Conservation (phyloP, 2,888 invertebrate genomes). For the Troides helena region DNA sequence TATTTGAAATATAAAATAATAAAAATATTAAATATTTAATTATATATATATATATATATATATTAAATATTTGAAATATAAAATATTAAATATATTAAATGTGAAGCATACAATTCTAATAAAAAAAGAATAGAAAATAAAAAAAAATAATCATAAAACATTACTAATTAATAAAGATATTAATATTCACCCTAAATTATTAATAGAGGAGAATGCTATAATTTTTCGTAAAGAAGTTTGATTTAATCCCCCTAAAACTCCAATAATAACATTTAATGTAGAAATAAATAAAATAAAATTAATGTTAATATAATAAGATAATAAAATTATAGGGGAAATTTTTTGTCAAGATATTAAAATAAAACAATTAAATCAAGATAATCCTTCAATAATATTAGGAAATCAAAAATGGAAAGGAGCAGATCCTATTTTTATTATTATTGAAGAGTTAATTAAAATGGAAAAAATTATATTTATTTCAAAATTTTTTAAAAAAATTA, state of each 20-base stretch:
- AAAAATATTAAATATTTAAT: too few species aligned
- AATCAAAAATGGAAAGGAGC: conserved; percentile 81
- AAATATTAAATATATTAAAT: conserved; percentile 44
- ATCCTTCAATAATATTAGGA: conserved; percentile 78
- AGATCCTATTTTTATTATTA: conserved; percentile 79
- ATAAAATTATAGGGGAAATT: conserved; percentile 80
- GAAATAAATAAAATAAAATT: conserved; percentile 66
- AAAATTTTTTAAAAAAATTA: conserved; percentile 58
- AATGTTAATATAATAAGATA: conserved; percentile 52
- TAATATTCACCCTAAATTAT: conserved; percentile 82
- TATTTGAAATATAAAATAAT: too few species aligned
- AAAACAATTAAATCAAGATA: conserved; percentile 60
- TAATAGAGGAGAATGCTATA: conserved; percentile 82
- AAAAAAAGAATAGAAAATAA: conserved; percentile 68
- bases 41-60: too few species aligned
- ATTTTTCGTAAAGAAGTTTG: conserved; percentile 76
- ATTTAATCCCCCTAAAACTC: conserved; percentile 55
- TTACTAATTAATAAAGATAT: conserved; percentile 65
- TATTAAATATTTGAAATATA: too few species aligned
- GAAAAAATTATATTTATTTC: conserved; percentile 40
- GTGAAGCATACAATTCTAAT: conserved; percentile 65
- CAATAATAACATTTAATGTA: conserved; percentile 68
- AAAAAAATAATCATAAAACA: conserved; percentile 70
- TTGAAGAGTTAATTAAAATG: conserved; percentile 57
- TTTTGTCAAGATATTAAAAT: conserved; percentile 79